phyloP scores from a whole-genome alignment of 2,113 vertebrate species.

The Ochotona curzoniae region DNA sequence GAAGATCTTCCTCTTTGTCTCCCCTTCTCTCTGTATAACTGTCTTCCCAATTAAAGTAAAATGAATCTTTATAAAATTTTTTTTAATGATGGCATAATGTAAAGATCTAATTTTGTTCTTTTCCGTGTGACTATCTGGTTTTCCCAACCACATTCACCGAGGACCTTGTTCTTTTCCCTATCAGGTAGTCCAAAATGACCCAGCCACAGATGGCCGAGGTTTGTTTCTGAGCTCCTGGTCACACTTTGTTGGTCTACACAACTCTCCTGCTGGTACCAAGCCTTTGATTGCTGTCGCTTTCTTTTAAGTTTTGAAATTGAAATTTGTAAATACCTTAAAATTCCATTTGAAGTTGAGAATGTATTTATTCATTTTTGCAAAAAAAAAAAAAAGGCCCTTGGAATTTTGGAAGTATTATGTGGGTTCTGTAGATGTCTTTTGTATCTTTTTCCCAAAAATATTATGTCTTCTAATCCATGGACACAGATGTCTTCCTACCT shows the following conservation, averaged over 20 bases:
- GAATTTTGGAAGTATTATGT: neutral
- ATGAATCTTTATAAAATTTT: no score
- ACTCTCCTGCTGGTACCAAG: neutral
- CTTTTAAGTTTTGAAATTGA: neutral
- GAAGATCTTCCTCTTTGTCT: no score
- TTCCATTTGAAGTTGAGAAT: neutral
- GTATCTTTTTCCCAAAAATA: neutral
- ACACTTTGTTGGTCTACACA: neutral
- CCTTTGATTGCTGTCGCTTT: neutral
- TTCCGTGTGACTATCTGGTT: neutral
- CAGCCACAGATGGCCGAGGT: neutral
- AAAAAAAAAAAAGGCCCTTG: neutral
- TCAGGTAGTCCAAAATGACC: neutral
- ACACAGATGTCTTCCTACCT: neutral
- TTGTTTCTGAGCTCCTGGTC: neutral
- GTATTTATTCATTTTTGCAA: conserved; percentile 15
- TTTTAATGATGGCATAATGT: neutral
- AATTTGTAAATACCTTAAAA: neutral
- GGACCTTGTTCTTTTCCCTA: neutral
- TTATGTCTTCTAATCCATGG: neutral
- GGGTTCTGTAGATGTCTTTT: neutral
- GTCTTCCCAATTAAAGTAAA: no score
- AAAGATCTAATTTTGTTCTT: neutral
- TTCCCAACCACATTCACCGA: neutral
- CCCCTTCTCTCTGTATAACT: no score